Evolutionary conservation across 92 coral and sea anemone species (phyloP).

Genomic region (Siderastrea radians): DNA sequence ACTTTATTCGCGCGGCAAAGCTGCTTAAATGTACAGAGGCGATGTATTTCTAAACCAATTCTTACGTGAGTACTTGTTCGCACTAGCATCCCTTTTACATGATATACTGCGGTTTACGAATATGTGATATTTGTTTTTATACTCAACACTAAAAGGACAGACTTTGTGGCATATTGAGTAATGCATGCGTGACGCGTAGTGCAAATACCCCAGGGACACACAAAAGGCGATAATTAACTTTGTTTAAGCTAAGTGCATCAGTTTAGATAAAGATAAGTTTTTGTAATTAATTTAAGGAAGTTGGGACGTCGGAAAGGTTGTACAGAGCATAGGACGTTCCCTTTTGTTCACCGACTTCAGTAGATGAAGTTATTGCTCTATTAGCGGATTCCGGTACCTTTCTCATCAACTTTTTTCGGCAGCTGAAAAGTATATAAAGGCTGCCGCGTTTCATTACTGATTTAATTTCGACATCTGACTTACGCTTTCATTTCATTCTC

Average conservation of each 20-base stretch:
- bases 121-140: too few species aligned
- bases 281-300: neutral
- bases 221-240: neutral
- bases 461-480: conserved; percentile 1
- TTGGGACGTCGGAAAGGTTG: neutral
- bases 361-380: neutral
- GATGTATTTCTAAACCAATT: too few species aligned
- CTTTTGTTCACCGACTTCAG: neutral
- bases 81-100: too few species aligned
- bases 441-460: too few species aligned
- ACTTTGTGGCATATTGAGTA: neutral
- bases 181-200: neutral
- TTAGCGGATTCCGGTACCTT: neutral
- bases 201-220: neutral
- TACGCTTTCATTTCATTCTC: neutral
- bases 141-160: too few species aligned
- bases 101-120: too few species aligned
- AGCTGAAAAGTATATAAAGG: neutral
- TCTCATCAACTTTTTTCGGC: neutral
- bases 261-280: conserved; percentile 3
- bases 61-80: too few species aligned
- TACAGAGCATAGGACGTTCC: neutral
- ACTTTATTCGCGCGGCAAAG: too few species aligned
- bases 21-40: too few species aligned
- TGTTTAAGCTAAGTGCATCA: neutral